Evolutionary conservation across 1,140 invertebrate genomes (phyloP).

Genomic region (Drosophila tristis): DNA sequence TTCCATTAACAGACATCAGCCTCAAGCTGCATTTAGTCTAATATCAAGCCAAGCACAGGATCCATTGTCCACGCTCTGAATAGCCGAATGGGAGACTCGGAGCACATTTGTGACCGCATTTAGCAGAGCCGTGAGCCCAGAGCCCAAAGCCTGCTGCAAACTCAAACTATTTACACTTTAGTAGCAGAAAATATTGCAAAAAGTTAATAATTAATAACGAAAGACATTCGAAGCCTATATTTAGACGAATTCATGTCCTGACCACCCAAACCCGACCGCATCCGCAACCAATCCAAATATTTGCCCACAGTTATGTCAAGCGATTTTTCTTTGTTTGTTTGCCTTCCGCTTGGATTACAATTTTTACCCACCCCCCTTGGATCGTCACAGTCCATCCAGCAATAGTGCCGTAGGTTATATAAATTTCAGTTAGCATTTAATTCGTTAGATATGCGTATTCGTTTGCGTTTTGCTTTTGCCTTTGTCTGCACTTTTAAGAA

Average conservation of each 20-base stretch:
- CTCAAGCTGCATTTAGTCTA: slow-evolving; percentile 47
- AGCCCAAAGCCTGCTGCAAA: slow-evolving; percentile 19
- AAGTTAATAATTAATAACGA: slow-evolving; percentile 21
- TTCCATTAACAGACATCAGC: slow-evolving; percentile 68
- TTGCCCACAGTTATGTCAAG: slow-evolving; percentile 46
- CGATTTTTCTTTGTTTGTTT: slow-evolving; percentile 62
- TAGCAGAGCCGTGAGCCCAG: slow-evolving; percentile 6
- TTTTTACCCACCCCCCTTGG: not conserved
- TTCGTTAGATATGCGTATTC: slow-evolving; percentile 54
- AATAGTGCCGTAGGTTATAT: slow-evolving; percentile 67
- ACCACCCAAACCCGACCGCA: not conserved
- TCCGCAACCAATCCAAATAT: slow-evolving; percentile 53
- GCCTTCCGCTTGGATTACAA: slow-evolving; percentile 41
- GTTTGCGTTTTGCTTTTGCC: slow-evolving; percentile 33
- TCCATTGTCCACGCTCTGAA: slow-evolving; percentile 11
- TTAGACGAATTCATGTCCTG: slow-evolving; percentile 63
- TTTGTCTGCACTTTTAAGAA: slow-evolving; percentile 36
- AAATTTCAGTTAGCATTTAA: slow-evolving; percentile 76
- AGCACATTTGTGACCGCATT: too few relatives aligned
- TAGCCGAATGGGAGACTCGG: too few relatives aligned
- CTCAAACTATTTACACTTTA: slow-evolving; percentile 39
- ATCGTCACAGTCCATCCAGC: not conserved
- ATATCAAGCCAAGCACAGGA: slow-evolving; percentile 41
- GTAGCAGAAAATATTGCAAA: slow-evolving; percentile 32
- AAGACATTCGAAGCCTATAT: slow-evolving; percentile 26